A percentile compares a stretch with the other conserved stretches of the same genome.
These are phyloP conservation scores for Limanda limanda DNA, from an alignment of 2,113 vertebrate species.

Conservation along the genomic window DNA sequence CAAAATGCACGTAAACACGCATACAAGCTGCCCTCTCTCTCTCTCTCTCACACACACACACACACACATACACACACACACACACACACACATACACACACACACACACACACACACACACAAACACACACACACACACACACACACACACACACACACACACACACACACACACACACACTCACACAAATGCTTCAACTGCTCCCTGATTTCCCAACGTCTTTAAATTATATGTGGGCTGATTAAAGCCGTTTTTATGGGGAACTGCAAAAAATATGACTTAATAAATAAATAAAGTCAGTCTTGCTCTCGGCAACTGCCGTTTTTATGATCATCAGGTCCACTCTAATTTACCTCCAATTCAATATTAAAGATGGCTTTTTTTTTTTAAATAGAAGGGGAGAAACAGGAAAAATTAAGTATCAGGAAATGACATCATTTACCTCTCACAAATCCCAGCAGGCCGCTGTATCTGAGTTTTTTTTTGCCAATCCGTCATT, in stretches of 20 bases:
- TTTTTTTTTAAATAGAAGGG: conserved; percentile 40
- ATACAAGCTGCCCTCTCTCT: too few relatives aligned
- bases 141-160: conserved; percentile 10
- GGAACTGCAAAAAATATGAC: conserved; percentile 67
- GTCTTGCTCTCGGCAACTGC: conserved; percentile 70
- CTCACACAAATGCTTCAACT: conserved; percentile 9
- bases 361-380: conserved; percentile 80
- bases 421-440: conserved; percentile 42
- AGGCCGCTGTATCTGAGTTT: neutral
- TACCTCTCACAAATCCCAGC: conserved; percentile 16
- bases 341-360: conserved; percentile 84
- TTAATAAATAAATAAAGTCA: conserved; percentile 80
- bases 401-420: conserved; percentile 43
- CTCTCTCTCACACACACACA: conserved; percentile 6
- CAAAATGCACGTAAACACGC: neutral
- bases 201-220: conserved; percentile 66
- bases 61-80: conserved; percentile 3
- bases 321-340: conserved; percentile 85
- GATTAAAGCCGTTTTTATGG: conserved; percentile 78
- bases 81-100: conserved; percentile 1
- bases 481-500: neutral
- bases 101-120: neutral
- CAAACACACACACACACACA: neutral
- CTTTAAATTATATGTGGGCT: conserved; percentile 75
- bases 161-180: conserved; percentile 9